Conservation (phyloP, 2,113 vertebrate genomes). For the Alouatta palliata region DNA sequence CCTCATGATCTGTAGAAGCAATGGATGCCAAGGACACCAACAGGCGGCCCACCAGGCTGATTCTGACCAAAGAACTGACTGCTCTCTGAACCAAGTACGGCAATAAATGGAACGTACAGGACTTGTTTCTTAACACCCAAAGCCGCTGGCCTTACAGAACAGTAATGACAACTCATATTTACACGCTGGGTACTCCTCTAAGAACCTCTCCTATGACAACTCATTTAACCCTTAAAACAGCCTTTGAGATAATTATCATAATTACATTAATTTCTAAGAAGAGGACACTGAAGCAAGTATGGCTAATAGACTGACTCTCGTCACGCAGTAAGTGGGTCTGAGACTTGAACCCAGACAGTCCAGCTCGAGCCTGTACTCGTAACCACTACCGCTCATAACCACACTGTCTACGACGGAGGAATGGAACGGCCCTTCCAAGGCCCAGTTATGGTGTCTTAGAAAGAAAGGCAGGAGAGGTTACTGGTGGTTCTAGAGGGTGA, state of each 20-base stretch:
- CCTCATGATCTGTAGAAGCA: background rate
- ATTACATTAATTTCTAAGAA: background rate
- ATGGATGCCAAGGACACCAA: background rate
- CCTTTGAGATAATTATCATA: background rate
- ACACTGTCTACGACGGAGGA: background rate
- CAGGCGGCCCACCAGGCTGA: no score
- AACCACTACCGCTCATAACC: background rate
- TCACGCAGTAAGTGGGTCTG: background rate
- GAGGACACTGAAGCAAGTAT: background rate
- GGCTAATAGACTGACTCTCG: background rate
- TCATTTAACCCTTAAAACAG: background rate
- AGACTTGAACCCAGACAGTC: background rate
- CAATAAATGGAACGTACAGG: background rate
- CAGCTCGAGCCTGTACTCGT: no score
- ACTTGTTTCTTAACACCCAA: background rate
- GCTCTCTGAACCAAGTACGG: background rate
- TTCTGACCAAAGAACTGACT: background rate
- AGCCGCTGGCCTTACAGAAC: background rate
- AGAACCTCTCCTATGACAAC: background rate
- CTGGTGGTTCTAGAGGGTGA: no score
- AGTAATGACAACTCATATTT: background rate
- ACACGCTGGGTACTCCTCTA: background rate
- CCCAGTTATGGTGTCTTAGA: background rate
- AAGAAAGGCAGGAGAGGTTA: background rate
- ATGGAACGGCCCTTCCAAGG: background rate